These are phyloP conservation scores for Hypsopygia costalis DNA, from an alignment of 2,888 invertebrate species.

Conservation along the genomic window DNA sequence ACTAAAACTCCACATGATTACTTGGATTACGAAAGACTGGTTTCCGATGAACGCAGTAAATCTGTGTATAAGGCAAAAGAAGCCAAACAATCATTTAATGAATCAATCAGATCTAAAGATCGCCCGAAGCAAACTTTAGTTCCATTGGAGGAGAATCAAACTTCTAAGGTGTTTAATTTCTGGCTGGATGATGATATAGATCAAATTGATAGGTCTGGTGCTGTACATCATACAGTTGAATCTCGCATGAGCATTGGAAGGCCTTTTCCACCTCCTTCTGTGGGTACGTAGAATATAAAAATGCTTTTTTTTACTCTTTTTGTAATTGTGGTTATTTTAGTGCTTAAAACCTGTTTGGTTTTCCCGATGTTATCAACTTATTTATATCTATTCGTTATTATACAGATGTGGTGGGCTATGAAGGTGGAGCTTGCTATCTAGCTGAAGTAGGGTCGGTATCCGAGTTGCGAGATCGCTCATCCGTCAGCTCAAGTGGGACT, in stretches of 20 bases:
- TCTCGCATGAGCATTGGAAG: slow-evolving; percentile 43
- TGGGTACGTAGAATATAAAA: slow-evolving; percentile 39
- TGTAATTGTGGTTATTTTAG: no score
- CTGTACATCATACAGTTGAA: slow-evolving; percentile 52
- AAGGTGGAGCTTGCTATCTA: slow-evolving; percentile 50
- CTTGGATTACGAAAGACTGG: slow-evolving; percentile 13
- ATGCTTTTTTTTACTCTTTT: no score
- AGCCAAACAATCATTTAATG: slow-evolving; percentile 61
- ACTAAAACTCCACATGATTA: slow-evolving; percentile 17
- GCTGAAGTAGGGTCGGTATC: slow-evolving; percentile 30
- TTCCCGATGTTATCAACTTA: no score
- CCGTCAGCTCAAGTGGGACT: slow-evolving; percentile 11
- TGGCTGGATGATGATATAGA: slow-evolving; percentile 41
- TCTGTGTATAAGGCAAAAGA: slow-evolving; percentile 45
- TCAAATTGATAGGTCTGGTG: slow-evolving; percentile 60
- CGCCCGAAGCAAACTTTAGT: slow-evolving; percentile 38
- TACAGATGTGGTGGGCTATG: slow-evolving; percentile 64
- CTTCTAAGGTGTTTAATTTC: slow-evolving; percentile 31
- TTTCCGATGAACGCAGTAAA: slow-evolving; percentile 20
- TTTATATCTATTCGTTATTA: no score
- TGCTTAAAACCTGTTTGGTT: no score
- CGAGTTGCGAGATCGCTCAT: slow-evolving; percentile 11
- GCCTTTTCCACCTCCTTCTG: slow-evolving; percentile 56
- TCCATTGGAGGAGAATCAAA: slow-evolving; percentile 41
- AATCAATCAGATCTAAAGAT: slow-evolving; percentile 51